phyloP scores from a whole-genome alignment of 2,113 vertebrate genomes.

The Carassius auratus region DNA sequence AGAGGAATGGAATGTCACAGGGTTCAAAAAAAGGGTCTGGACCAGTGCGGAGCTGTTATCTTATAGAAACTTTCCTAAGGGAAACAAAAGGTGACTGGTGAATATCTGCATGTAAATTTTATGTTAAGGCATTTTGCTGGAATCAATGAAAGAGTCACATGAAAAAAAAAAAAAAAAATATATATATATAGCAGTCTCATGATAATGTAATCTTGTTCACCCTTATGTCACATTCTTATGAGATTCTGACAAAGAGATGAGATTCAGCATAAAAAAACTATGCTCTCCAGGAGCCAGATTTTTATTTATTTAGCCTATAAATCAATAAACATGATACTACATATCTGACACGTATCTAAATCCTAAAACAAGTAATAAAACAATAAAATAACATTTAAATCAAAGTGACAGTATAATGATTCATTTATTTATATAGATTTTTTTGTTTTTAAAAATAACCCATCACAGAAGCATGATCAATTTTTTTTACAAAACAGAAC shows the following conservation, averaged over 20 bases:
- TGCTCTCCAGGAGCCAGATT: not conserved
- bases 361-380: constrained; percentile 36
- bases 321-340: constrained; percentile 23
- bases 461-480: constrained; percentile 17
- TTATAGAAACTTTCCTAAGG: not conserved
- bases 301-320: constrained; percentile 25
- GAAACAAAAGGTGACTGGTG: too few relatives aligned
- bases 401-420: constrained; percentile 29
- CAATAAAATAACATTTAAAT: constrained; percentile 40
- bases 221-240: too few relatives aligned
- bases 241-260: not conserved
- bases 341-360: constrained; percentile 48
- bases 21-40: not conserved
- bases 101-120: not conserved
- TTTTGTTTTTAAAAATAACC: constrained; percentile 9
- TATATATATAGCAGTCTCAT: too few relatives aligned
- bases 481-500: constrained; percentile 4
- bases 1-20: constrained; percentile 6
- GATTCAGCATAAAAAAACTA: not conserved
- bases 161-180: too few relatives aligned
- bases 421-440: not conserved
- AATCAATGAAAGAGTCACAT: too few relatives aligned
- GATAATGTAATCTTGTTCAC: too few relatives aligned
- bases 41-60: not conserved
- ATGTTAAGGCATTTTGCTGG: not conserved